Evolutionary conservation across 2,888 invertebrate species (phyloP), one percentile per base, ranked within the genome.

Genomic region (Ormyrus rosae): DNA sequence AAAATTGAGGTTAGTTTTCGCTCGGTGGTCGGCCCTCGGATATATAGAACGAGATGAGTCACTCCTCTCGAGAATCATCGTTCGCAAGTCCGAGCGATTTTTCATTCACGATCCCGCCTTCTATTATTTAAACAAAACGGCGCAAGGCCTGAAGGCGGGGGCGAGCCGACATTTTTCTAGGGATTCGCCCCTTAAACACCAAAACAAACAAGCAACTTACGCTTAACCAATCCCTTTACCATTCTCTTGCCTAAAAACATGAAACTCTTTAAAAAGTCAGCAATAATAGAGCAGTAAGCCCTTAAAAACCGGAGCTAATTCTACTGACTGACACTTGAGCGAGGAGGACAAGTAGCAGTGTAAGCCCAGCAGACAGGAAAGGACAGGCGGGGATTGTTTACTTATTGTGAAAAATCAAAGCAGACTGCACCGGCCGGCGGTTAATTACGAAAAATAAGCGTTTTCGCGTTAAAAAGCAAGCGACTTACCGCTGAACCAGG

Each of bases 401-500:
- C 19, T 19, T 19, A 19, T 63, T 46, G 72, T 63, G 53, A 13
- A 46, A 46, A 63, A 55, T 55, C 19, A 45, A 46, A 34, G n/a
- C 19, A 9, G 65, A 13, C 45, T 50, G 34, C 9, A 9, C 58
- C n/a, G 10, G n/a, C 63, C 63, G 46, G 53, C 10, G 3, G 5
- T 5, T 56, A 88, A 90, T 90, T 87, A 88, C 87, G 87, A 87
- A 89, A 90, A 87, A 63, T n/a, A 65, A 9, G 86, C 85, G 86
- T 87, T 86, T 85, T 85, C 84, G 86, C 84, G 84, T 84, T 85
- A 85, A 80, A 87, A 87, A 88, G 89, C 89, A 87, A 83, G 82
- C 86, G 85, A 88, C 90, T 89, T 88, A 90, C 90, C 88, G 87
- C 88, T 89, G 87, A 87, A 86, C 87, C 85, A 86, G 86, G 86